phyloP scores from a whole-genome alignment of 2,888 invertebrate species.

The Andrena trimmerana region DNA sequence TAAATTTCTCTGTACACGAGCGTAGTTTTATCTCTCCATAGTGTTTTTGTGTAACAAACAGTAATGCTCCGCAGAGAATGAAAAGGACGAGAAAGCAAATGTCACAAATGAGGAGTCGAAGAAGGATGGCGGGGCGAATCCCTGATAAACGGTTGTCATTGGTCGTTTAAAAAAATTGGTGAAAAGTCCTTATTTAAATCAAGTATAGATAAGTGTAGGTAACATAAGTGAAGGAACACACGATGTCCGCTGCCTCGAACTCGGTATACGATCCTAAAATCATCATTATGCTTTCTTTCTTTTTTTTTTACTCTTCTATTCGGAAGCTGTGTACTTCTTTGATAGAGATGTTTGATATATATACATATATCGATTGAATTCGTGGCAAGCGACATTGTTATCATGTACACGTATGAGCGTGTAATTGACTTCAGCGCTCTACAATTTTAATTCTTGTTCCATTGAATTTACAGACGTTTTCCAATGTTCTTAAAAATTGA shows the following conservation, averaged over 20 bases:
- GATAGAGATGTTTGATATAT: slow-evolving; percentile 29
- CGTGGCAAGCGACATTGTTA: slow-evolving; percentile 41
- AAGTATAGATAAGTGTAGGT: slow-evolving; percentile 71
- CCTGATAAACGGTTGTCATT: slow-evolving; percentile 86
- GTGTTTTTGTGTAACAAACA: slow-evolving; percentile 20
- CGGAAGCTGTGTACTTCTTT: slow-evolving; percentile 31
- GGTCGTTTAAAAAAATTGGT: slow-evolving; percentile 66
- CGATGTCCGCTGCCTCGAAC: slow-evolving; percentile 54
- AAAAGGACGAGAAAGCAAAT: slow-evolving; percentile 88
- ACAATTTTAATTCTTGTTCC: slow-evolving; percentile 52
- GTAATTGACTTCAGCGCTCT: slow-evolving; percentile 53
- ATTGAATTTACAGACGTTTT: slow-evolving; percentile 52
- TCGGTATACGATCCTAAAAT: slow-evolving; percentile 50
- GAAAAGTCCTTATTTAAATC: slow-evolving; percentile 73
- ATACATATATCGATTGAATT: slow-evolving; percentile 47
- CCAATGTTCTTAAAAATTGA: slow-evolving; percentile 35
- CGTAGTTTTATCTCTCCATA: neutral
- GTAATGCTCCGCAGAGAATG: slow-evolving; percentile 86
- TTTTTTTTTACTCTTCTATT: slow-evolving; percentile 30
- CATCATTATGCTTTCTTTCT: slow-evolving; percentile 28
- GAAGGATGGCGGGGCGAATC: slow-evolving; percentile 89
- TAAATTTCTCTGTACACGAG: neutral
- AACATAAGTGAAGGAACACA: slow-evolving; percentile 61
- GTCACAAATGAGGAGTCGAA: slow-evolving; percentile 88
- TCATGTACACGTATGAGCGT: slow-evolving; percentile 63